These are phyloP conservation scores for Acanthiza pusilla DNA, from an alignment of 2,797 vertebrate species.

Conservation along the genomic window DNA sequence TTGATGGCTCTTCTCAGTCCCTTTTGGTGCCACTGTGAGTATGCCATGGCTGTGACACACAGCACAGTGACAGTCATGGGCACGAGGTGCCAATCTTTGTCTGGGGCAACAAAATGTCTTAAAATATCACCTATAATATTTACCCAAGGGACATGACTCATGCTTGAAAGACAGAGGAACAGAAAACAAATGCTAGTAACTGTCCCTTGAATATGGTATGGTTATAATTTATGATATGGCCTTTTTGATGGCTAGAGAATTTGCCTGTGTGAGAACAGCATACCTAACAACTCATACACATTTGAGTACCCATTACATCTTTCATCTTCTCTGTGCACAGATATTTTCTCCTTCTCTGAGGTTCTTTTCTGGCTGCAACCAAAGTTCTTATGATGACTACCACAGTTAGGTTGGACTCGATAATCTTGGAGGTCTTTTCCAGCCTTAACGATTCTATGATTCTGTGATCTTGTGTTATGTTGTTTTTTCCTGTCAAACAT, in stretches of 20 bases:
- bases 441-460: neutral
- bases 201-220: neutral
- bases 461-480: neutral
- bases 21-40: neutral
- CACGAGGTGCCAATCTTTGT: neutral
- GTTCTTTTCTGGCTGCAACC: neutral
- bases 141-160: neutral
- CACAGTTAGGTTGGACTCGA: rapidly evolving
- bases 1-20: neutral
- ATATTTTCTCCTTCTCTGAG: neutral
- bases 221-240: neutral
- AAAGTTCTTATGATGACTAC: neutral
- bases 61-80: neutral
- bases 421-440: neutral
- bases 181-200: neutral
- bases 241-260: neutral
- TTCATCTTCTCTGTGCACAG: neutral
- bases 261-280: neutral
- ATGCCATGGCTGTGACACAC: neutral
- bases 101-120: neutral
- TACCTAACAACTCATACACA: neutral
- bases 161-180: neutral
- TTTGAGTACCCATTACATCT: neutral
- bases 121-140: neutral
- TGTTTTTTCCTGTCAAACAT: neutral